Conservation (phyloP, 2,797 vertebrate genomes). For the Clamator glandarius region DNA sequence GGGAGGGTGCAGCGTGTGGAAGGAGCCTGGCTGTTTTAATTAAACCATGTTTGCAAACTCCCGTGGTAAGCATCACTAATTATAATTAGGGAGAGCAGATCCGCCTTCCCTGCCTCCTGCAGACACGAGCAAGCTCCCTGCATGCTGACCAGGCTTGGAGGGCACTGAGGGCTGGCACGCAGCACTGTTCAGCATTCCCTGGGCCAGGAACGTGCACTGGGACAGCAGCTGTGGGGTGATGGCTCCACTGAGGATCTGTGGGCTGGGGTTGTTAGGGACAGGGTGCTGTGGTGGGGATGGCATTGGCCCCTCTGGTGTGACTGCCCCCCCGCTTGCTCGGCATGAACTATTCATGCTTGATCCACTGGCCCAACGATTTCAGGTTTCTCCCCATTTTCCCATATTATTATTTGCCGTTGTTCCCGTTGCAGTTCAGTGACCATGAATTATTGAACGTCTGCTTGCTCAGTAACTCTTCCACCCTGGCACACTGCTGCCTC, state of each 20-base stretch:
- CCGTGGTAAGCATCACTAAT: constrained; percentile 56
- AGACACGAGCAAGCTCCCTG: constrained; percentile 5
- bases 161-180: not conserved
- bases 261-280: fast-evolving
- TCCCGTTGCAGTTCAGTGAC: constrained; percentile 63
- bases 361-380: constrained; percentile 41
- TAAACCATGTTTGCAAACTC: constrained; percentile 65
- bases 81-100: constrained; percentile 53
- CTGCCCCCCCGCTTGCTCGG: not conserved
- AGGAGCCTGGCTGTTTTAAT: constrained; percentile 35
- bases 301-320: not conserved
- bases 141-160: not conserved
- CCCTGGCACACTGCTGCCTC: not conserved
- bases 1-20: not conserved
- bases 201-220: not conserved
- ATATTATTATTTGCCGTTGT: constrained; percentile 57
- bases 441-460: constrained; percentile 65
- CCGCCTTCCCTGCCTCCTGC: constrained; percentile 11
- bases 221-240: fast-evolving
- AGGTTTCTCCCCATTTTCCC: constrained; percentile 54
- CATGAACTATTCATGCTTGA: not conserved
- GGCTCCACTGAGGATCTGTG: fast-evolving
- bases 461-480: constrained; percentile 52
- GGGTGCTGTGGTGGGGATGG: not conserved
- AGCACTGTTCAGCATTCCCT: not conserved